Evolutionary conservation across 2,888 invertebrate species (phyloP).

Genomic region (Hyposoter didymator): DNA sequence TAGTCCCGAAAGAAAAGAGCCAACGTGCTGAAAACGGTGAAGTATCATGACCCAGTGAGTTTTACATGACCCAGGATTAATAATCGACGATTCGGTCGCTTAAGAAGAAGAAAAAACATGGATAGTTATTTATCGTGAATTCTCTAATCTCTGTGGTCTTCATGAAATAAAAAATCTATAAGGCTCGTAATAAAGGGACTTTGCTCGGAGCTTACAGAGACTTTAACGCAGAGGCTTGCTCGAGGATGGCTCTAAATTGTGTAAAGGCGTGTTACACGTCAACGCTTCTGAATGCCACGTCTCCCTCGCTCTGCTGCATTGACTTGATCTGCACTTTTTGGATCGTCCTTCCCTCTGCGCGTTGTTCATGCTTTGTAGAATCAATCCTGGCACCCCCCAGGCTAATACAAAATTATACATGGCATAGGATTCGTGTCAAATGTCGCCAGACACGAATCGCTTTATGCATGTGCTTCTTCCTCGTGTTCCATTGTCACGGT

Average conservation of each 20-base stretch:
- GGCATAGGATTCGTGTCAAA: slow-evolving; percentile 72
- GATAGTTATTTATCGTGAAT: slow-evolving; percentile 14
- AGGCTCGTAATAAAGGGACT: slow-evolving; percentile 20
- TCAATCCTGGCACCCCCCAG: slow-evolving; percentile 64
- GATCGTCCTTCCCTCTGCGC: slow-evolving; percentile 63
- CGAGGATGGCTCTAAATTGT: slow-evolving; percentile 13
- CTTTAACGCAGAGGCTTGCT: slow-evolving; percentile 1
- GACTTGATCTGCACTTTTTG: slow-evolving; percentile 40
- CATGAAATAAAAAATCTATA: slow-evolving; percentile 31
- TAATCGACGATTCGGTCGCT: slow-evolving; percentile 42
- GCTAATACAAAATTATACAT: slow-evolving; percentile 57
- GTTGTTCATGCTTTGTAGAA: slow-evolving; percentile 60
- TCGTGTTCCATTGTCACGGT: slow-evolving; percentile 74
- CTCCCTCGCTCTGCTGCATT: slow-evolving; percentile 42
- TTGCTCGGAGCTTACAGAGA: background rate
- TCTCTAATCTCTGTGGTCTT: background rate
- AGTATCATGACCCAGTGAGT: slow-evolving; percentile 51
- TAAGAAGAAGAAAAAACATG: slow-evolving; percentile 44
- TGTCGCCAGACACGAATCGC: slow-evolving; percentile 61
- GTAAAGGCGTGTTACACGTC: slow-evolving; percentile 43
- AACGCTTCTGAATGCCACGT: slow-evolving; percentile 52
- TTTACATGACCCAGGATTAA: slow-evolving; percentile 37
- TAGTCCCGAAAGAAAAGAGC: slow-evolving; percentile 23
- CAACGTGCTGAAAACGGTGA: slow-evolving; percentile 24
- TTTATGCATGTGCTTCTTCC: slow-evolving; percentile 22